Evolutionary conservation across 2,888 invertebrate genomes (phyloP).

Genomic region (Drosophila sordidapex): DNA sequence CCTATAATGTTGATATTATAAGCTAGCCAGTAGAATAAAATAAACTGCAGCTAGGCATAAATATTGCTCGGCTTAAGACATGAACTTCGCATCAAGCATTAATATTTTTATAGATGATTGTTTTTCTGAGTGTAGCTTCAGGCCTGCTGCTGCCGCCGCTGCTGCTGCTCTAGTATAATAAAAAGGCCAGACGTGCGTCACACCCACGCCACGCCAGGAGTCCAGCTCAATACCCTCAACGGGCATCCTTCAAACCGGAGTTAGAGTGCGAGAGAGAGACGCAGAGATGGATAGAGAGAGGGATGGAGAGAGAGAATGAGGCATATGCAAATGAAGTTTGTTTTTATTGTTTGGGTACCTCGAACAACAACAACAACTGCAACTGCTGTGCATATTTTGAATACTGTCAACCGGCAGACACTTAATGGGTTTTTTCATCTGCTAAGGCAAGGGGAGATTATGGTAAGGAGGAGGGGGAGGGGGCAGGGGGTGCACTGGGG

Average conservation of each 20-base stretch:
- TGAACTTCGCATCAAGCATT: background rate
- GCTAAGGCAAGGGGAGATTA: conserved; percentile 5
- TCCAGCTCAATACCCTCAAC: conserved; percentile 32
- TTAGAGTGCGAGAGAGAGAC: conserved; percentile 23
- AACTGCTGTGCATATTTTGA: conserved; percentile 61
- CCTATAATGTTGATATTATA: background rate
- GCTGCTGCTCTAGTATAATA: conserved; percentile 60
- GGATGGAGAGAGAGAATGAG: conserved; percentile 17
- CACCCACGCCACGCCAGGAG: conserved; percentile 69
- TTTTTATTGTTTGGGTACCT: conserved; percentile 64
- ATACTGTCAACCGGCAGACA: conserved; percentile 76
- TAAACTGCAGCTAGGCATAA: background rate
- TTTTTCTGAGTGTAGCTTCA: conserved; percentile 15
- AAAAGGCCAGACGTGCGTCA: conserved; percentile 66
- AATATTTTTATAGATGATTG: background rate
- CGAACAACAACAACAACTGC: conserved; percentile 42
- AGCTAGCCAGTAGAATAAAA: background rate
- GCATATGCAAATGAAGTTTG: conserved; percentile 73
- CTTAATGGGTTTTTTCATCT: conserved; percentile 75
- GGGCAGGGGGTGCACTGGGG: background rate
- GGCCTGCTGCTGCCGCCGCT: background rate
- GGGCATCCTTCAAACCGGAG: conserved; percentile 62
- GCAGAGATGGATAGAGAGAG: background rate
- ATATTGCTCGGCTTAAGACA: background rate
- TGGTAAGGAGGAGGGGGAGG: background rate